Conservation (phyloP, 23 tunicate genomes). For the Styela clava region DNA sequence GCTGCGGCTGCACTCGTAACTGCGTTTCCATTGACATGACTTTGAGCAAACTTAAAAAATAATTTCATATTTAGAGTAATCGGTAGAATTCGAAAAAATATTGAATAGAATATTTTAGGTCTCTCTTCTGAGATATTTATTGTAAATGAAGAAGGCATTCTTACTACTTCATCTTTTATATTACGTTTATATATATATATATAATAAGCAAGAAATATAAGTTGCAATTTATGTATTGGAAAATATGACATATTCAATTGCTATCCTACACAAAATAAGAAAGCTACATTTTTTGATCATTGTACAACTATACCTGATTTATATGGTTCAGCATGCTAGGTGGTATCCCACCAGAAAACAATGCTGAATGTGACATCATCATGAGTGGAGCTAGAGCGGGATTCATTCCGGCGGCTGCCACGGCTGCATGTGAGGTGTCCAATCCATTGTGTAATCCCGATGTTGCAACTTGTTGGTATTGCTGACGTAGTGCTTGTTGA, state of each 20-base stretch:
- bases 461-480: constrained; percentile 66
- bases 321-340: constrained; percentile 74
- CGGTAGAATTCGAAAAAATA: neutral
- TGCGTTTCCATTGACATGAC: constrained; percentile 51
- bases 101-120: too few relatives aligned
- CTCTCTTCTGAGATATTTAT: too few relatives aligned
- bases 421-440: constrained; percentile 40
- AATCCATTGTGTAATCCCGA: constrained; percentile 71
- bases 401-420: constrained; percentile 27
- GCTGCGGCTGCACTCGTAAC: constrained; percentile 54
- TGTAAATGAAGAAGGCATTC: too few relatives aligned
- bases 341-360: constrained; percentile 65
- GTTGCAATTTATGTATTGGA: too few relatives aligned
- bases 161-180: too few relatives aligned
- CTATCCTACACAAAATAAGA: too few relatives aligned
- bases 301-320: constrained; percentile 76
- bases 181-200: too few relatives aligned
- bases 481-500: constrained; percentile 67
- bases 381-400: constrained; percentile 65
- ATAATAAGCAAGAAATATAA: too few relatives aligned
- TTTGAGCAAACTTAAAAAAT: constrained; percentile 50
- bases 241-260: too few relatives aligned
- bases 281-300: too few relatives aligned
- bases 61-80: neutral
- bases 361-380: constrained; percentile 85